Base-by-base conservation (phyloP, 1,140 invertebrate genomes). In the Parapsyche elsis region DNA sequence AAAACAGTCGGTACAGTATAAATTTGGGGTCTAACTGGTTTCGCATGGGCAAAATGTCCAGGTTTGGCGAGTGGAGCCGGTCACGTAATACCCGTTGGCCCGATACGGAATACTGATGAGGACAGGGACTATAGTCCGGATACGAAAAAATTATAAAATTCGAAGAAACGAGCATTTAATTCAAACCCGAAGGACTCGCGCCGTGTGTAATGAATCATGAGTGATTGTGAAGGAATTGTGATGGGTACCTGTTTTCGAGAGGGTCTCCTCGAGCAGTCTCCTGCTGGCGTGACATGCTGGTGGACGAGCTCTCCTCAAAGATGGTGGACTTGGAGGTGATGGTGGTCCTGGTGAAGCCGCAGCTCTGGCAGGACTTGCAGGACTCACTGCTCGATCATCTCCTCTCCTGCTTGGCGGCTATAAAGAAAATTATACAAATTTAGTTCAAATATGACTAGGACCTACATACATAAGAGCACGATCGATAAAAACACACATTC, bases 221-320 rank as follows among this genome's bases (percentile, higher is more conserved):
- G 14, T 4, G 14, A 59, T 49, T n/a, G 46, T n/a, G 21, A 59
- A 59, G 53, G 1, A 49, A 49, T 9, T 12, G 12, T 21, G 57
- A 5, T 16, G 64, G 78, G 87, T 93, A 83, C 92, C 91, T 70
- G 92, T 88, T 81, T 93, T 92, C 79, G 92, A 91, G 16, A 97
- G 88, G 2, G 93, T 93, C 81, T 94, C 93, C 85, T 96, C 94
- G 84, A 97, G 91, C 30, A 95, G 90, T 79, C 92, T 90, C 83
- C 91, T 89, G 70, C 91, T 92, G 30, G 88, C 88, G 61, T 86
- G 86, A 81, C 88, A 89, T 23, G 57, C 85, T 86, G n/a, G 86
- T 84, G 21, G 85, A 84, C 19, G 84, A 82, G 38, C 87, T 26
- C 85, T 87, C 84, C 83, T 85, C 84, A 75, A 87, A 84, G 83